Evolutionary conservation across 1,140 invertebrate genomes (phyloP), one percentile per base, ranked within the genome.

Genomic region (Archegozetes longisetosus): DNA sequence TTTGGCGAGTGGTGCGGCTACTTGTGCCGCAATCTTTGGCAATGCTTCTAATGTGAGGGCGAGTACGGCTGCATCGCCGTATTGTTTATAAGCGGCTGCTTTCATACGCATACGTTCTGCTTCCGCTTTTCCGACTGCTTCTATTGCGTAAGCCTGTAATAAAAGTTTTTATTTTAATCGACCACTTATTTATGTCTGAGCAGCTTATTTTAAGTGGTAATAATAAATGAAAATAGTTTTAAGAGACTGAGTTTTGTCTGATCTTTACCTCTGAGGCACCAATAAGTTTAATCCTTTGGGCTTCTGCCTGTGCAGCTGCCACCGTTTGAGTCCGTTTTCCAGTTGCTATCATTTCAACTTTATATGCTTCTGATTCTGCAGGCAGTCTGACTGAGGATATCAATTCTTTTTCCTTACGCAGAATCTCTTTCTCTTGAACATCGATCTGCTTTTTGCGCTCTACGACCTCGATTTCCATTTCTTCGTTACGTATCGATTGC

Each of bases 391-490:
- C 85, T 3, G 85, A 91, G n/a, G 86, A 83, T 53, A 83, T 84
- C 60, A 98, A 76, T 70, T 96, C 92, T 61, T 88, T 83, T 69
- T 95, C 89, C 69, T 91, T 92, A 66, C 92, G 81, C 64, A 84
- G 74, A 24, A 96, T 88, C 73, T 96, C 92, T 70, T 96, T 89
- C 60, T 87, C 85, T 74, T 97, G 90, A 47, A 96, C 84, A 76
- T 93, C 87, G 66, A 93, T 95, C 71, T 88, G 84, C 69, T 95
- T 96, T 65, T 84, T 82, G 66, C 90, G 77, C 70, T 95, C 90
- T 1, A 94, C 88, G 12, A 95, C 84, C 65, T 94, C 88, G 67
- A 96, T 96, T 70, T 95, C 87, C 65, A 96, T 95, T 72, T 97
- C 91, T 74, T 97, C 93, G 74, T 88, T 90, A 75, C 89, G 78